Percentiles rank a stretch among this genome's conserved stretches.
Conservation (phyloP, 2,113 vertebrate genomes). For the Calyptomena viridis region DNA sequence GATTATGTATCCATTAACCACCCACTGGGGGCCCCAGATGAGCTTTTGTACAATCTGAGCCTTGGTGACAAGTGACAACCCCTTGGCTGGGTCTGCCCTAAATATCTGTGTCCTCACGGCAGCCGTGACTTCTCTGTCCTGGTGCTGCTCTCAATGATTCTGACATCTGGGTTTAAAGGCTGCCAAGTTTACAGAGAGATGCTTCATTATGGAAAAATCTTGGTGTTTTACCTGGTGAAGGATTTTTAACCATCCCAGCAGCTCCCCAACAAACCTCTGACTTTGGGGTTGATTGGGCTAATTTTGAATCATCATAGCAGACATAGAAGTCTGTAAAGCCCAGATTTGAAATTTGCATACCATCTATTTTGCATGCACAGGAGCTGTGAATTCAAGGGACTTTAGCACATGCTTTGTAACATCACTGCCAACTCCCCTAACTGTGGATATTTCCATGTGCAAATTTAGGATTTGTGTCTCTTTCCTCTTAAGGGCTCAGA, state of each 20-base stretch:
- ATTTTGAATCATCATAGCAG: neutral
- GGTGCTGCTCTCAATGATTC: neutral
- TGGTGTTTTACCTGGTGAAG: neutral
- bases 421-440: neutral
- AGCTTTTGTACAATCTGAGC: neutral
- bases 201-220: neutral
- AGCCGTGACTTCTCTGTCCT: neutral
- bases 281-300: neutral
- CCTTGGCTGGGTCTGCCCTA: neutral
- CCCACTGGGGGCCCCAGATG: neutral
- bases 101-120: neutral
- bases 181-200: neutral
- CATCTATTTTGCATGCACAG: neutral
- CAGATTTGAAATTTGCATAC: neutral
- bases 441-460: neutral
- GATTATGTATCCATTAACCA: conserved; percentile 29
- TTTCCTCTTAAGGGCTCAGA: neutral
- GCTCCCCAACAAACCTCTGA: neutral
- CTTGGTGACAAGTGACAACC: neutral
- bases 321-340: neutral
- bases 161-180: neutral
- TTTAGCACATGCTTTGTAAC: neutral
- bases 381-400: neutral
- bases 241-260: neutral
- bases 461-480: neutral